A percentile compares a stretch with the other conserved stretches of the same genome.
These are phyloP conservation scores for Drosophila prolongata DNA, from an alignment of 2,888 invertebrate genomes.

Conservation along the genomic window DNA sequence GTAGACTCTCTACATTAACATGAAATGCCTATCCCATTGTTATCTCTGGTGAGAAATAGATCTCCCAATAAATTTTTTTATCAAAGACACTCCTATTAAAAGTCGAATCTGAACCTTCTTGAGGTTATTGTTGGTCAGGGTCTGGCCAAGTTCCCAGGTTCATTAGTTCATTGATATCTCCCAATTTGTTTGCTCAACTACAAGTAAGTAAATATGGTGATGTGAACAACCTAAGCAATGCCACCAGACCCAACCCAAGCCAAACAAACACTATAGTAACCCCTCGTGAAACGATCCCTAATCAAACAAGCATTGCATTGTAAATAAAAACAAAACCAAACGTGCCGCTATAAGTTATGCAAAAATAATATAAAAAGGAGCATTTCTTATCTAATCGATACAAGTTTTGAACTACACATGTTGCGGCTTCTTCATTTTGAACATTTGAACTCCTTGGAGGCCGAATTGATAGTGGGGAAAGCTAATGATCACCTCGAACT, in stretches of 20 bases:
- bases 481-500: conserved; percentile 32
- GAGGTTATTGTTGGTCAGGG: conserved; percentile 24
- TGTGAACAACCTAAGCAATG: conserved; percentile 32
- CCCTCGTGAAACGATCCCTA: conserved; percentile 2
- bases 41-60: too few relatives aligned
- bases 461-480: conserved; percentile 8
- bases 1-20: too few relatives aligned
- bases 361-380: background rate
- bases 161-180: conserved; percentile 26
- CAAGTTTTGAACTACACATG: conserved; percentile 25
- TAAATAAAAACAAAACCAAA: conserved; percentile 12
- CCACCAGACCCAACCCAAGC: conserved; percentile 21
- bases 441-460: conserved; percentile 22
- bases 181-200: conserved; percentile 18
- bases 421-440: conserved; percentile 25
- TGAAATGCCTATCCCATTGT: too few relatives aligned
- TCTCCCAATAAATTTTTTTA: background rate
- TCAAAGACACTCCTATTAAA: conserved; percentile 4
- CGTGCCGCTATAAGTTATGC: conserved; percentile 4
- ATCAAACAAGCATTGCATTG: conserved; percentile 16
- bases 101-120: background rate
- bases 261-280: conserved; percentile 17
- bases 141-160: conserved; percentile 15
- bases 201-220: conserved; percentile 17
- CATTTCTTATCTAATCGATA: conserved; percentile 27